Conservation (phyloP, 2,113 vertebrate species). For the Oncorhynchus masou region DNA sequence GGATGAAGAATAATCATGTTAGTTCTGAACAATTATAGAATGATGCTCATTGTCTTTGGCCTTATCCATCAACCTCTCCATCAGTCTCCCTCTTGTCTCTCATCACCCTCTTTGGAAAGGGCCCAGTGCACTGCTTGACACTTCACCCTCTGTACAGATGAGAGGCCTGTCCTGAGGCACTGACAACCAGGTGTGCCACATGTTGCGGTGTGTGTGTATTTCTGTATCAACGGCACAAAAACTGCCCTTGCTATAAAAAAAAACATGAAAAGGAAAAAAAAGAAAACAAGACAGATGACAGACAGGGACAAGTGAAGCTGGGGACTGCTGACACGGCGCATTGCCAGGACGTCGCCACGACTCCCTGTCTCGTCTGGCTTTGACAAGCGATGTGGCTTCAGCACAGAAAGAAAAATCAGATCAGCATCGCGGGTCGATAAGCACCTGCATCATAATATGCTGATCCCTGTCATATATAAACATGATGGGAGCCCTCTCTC, state of each 20-base stretch:
- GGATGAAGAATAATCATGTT: background rate
- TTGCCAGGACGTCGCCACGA: background rate
- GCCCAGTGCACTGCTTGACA: constrained; percentile 7
- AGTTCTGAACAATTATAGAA: background rate
- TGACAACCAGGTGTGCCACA: constrained; percentile 34
- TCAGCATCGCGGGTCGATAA: constrained; percentile 10
- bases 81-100: background rate
- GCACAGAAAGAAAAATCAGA: constrained; percentile 10
- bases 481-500: background rate
- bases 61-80: background rate
- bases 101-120: background rate
- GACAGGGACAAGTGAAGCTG: background rate
- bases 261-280: background rate
- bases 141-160: constrained; percentile 9
- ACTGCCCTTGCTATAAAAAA: background rate
- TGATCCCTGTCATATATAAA: constrained; percentile 10
- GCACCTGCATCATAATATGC: constrained; percentile 5
- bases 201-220: constrained; percentile 13
- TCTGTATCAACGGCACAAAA: background rate
- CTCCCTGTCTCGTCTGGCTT: background rate
- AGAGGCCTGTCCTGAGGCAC: constrained; percentile 40
- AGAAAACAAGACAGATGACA: background rate
- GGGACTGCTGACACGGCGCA: background rate
- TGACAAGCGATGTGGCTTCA: background rate
- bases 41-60: background rate